A percentile compares a stretch with the other conserved stretches of the same genome.
Evolutionary conservation across 1,140 invertebrate species (phyloP).

Genomic region (Heliconius hermathena): DNA sequence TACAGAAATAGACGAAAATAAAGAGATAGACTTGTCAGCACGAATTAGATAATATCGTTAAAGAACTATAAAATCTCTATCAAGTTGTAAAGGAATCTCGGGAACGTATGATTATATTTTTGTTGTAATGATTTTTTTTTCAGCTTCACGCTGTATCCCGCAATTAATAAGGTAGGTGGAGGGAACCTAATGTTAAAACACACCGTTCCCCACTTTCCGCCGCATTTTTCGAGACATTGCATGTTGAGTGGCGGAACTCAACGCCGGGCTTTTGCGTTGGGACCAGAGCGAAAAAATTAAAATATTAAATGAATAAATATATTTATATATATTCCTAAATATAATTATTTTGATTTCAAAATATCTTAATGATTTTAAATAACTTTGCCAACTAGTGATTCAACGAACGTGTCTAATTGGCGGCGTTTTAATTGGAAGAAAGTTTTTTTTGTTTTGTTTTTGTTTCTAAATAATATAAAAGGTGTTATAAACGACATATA

Average conservation of each 20-base stretch:
- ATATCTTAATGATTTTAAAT: neutral
- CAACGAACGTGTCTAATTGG: constrained; percentile 25
- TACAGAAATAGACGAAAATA: neutral
- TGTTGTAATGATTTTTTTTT: neutral
- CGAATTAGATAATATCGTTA: neutral
- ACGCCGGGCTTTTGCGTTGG: too few relatives aligned
- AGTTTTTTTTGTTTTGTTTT: neutral
- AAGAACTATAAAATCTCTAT: neutral
- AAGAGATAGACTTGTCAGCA: neutral
- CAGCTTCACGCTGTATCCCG: too few relatives aligned
- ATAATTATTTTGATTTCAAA: neutral
- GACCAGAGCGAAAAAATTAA: too few relatives aligned
- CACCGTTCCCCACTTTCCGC: too few relatives aligned
- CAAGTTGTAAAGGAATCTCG: neutral
- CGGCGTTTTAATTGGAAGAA: constrained; percentile 18
- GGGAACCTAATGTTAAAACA: too few relatives aligned
- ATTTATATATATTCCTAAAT: too few relatives aligned
- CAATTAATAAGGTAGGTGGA: too few relatives aligned
- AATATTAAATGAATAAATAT: too few relatives aligned
- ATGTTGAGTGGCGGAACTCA: too few relatives aligned
- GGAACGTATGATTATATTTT: neutral
- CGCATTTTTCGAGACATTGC: too few relatives aligned
- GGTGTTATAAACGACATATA: constrained; percentile 23
- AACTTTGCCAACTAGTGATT: constrained; percentile 19
- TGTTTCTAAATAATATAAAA: constrained; percentile 3